Percentiles rank a stretch among this genome's conserved stretches.
Evolutionary conservation across 2,113 vertebrate species (phyloP).

Genomic region (Calyptomena viridis): DNA sequence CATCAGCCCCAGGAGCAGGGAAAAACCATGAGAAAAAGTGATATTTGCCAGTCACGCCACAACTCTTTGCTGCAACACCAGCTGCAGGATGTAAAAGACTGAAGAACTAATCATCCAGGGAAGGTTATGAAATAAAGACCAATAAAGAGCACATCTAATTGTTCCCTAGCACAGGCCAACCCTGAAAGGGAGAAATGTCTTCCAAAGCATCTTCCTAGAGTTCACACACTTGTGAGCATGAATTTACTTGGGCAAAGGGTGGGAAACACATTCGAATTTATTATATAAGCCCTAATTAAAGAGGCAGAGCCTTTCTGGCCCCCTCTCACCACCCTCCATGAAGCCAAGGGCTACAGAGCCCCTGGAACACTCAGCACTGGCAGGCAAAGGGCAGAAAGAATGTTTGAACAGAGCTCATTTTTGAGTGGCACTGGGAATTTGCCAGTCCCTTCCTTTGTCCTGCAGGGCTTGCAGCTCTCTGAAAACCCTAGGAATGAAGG

Average conservation of each 20-base stretch:
- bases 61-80: background rate
- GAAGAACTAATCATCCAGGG: background rate
- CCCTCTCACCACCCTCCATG: background rate
- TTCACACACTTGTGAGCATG: background rate
- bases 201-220: background rate
- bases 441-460: background rate
- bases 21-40: background rate
- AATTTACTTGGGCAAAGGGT: background rate
- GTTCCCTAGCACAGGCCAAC: background rate
- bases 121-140: background rate
- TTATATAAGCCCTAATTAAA: fast-evolving
- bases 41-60: background rate
- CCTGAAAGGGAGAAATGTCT: background rate
- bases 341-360: background rate
- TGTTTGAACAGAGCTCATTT: background rate
- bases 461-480: background rate
- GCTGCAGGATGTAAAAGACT: background rate
- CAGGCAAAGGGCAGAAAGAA: background rate
- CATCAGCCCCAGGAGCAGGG: background rate
- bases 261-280: background rate
- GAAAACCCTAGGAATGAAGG: background rate
- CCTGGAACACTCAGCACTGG: background rate
- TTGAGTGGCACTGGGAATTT: background rate
- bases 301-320: background rate
- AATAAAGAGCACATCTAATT: background rate